Conservation (phyloP, 1,140 invertebrate species). For the Drosophila pallidifrons region DNA sequence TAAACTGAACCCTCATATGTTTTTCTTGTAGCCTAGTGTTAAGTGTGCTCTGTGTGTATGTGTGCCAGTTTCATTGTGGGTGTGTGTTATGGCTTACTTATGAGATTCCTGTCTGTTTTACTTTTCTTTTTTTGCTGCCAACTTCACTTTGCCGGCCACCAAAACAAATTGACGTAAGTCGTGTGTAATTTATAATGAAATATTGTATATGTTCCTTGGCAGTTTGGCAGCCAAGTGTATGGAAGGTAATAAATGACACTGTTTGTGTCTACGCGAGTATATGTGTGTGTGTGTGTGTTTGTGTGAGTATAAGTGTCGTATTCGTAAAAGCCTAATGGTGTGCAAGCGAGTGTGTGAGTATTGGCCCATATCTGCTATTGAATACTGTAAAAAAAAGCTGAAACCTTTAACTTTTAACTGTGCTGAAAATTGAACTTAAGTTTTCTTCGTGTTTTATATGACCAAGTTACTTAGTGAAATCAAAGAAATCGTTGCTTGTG, state of each 20-base stretch:
- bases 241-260: constrained; percentile 79
- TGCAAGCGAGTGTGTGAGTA: constrained; percentile 36
- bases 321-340: constrained; percentile 43
- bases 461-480: neutral
- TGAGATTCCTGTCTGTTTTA: constrained; percentile 47
- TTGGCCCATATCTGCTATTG: constrained; percentile 17
- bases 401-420: constrained; percentile 4
- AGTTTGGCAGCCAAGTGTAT: constrained; percentile 79
- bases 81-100: constrained; percentile 76
- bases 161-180: constrained; percentile 83
- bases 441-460: neutral
- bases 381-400: constrained; percentile 4
- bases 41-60: constrained; percentile 6
- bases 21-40: constrained; percentile 20
- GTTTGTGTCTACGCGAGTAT: constrained; percentile 25
- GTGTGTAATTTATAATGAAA: constrained; percentile 84
- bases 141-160: constrained; percentile 72
- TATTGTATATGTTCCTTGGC: constrained; percentile 78
- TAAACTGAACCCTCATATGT: constrained; percentile 73
- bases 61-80: constrained; percentile 42
- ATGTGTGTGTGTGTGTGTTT: constrained; percentile 9
- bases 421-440: neutral
- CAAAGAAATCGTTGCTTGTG: neutral
- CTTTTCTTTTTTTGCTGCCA: constrained; percentile 47
- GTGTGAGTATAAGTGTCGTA: constrained; percentile 14